A percentile compares a stretch with the other conserved stretches of the same genome.
Evolutionary conservation across 2,113 vertebrate species (phyloP).

Genomic region (Corythaixoides concolor): DNA sequence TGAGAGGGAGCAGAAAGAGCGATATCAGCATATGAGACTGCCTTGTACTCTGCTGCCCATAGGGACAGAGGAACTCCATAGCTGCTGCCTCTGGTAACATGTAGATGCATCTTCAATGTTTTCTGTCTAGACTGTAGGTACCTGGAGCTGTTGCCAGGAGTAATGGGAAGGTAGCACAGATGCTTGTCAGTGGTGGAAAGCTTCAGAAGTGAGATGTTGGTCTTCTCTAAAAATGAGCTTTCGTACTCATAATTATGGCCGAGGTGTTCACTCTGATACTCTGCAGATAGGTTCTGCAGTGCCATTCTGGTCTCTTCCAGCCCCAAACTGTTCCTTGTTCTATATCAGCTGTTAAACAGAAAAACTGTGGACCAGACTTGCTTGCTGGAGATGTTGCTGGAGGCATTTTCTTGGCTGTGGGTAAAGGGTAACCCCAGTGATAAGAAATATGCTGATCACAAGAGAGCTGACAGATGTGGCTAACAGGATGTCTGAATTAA

Average conservation of each 20-base stretch:
- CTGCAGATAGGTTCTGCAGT: neutral
- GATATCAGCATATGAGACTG: fast-evolving
- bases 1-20: fast-evolving
- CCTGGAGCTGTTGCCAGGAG: neutral
- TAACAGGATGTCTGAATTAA: neutral
- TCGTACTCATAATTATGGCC: neutral
- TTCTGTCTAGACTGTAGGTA: neutral
- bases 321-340: neutral
- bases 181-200: neutral
- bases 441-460: neutral
- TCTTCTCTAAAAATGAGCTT: neutral
- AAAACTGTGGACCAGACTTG: neutral
- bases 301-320: neutral
- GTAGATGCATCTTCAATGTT: neutral
- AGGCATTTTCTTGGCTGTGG: neutral
- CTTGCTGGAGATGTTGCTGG: neutral
- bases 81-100: neutral
- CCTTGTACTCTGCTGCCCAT: fast-evolving
- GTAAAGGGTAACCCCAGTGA: neutral
- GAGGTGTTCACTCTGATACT: neutral
- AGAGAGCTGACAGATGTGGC: neutral
- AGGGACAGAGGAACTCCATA: fast-evolving
- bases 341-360: neutral
- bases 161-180: neutral
- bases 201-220: neutral